These are phyloP conservation scores for Esperia sulphurella DNA, from an alignment of 2,888 invertebrate species.

Conservation along the genomic window DNA sequence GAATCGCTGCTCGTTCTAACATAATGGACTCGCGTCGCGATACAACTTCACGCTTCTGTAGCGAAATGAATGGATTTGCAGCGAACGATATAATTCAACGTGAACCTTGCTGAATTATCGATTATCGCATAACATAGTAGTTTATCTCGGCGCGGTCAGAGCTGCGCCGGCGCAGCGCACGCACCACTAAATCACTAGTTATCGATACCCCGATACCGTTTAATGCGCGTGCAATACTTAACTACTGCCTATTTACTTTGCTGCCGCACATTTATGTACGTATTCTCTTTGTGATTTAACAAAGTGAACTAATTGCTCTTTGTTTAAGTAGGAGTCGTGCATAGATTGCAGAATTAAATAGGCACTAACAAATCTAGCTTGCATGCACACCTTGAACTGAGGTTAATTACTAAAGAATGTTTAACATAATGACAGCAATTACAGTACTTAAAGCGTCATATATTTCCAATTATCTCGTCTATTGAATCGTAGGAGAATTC, in stretches of 20 bases:
- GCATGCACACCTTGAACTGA: background rate
- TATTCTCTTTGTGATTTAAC: conserved; percentile 7
- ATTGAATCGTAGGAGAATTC: conserved; percentile 44
- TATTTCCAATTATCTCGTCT: conserved; percentile 11
- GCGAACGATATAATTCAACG: conserved; percentile 15
- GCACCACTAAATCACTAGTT: conserved; percentile 42
- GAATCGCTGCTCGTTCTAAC: background rate
- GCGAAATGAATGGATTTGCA: conserved; percentile 6
- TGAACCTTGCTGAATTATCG: conserved; percentile 22
- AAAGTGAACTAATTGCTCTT: conserved; percentile 10
- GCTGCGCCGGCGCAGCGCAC: conserved; percentile 25
- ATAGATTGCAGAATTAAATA: conserved; percentile 7
- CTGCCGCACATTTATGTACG: background rate
- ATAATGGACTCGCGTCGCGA: background rate
- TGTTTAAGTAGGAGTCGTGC: conserved; percentile 6
- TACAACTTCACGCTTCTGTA: conserved; percentile 10
- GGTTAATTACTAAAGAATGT: conserved; percentile 7
- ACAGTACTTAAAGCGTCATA: background rate
- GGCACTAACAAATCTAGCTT: background rate
- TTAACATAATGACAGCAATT: background rate
- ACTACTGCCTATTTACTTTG: conserved; percentile 18
- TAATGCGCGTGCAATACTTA: conserved; percentile 32
- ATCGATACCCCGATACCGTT: conserved; percentile 38
- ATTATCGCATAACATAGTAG: conserved; percentile 24
- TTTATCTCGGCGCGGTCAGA: conserved; percentile 31